Conservation (phyloP, 2,113 vertebrate genomes). For the Collichthys lucidus region DNA sequence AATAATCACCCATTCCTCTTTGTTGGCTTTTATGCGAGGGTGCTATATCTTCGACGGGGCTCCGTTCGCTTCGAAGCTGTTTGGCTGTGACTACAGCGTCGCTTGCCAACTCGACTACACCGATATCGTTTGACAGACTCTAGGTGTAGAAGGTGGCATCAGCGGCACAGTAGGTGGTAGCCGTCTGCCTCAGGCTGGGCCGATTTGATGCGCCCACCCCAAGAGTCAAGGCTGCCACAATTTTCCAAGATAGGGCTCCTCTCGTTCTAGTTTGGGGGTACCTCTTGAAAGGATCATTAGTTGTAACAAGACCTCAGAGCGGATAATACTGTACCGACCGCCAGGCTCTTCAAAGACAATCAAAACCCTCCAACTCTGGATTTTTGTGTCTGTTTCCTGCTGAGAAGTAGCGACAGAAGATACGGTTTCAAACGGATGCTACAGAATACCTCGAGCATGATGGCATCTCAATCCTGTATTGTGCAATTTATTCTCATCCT, state of each 20-base stretch:
- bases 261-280: conserved; percentile 31
- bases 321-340: conserved; percentile 53
- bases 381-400: conserved; percentile 85
- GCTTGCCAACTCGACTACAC: neutral
- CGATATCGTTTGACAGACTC: neutral
- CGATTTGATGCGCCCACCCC: conserved; percentile 5
- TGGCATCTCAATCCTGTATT: conserved; percentile 35
- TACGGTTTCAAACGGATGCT: conserved; percentile 80
- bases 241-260: conserved; percentile 30
- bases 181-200: conserved; percentile 14
- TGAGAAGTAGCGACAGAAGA: conserved; percentile 80
- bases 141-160: conserved; percentile 1
- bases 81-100: neutral
- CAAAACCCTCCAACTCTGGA: conserved; percentile 84
- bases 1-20: too few relatives aligned
- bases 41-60: neutral
- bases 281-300: conserved; percentile 81
- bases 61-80: neutral
- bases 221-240: conserved; percentile 51
- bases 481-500: conserved; percentile 38
- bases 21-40: neutral
- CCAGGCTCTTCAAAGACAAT: conserved; percentile 86
- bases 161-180: conserved; percentile 24
- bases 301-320: conserved; percentile 78
- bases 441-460: conserved; percentile 66